Evolutionary conservation across 2,797 vertebrate genomes (phyloP), one percentile per base, ranked within the genome.

Genomic region (Cossypha caffra): DNA sequence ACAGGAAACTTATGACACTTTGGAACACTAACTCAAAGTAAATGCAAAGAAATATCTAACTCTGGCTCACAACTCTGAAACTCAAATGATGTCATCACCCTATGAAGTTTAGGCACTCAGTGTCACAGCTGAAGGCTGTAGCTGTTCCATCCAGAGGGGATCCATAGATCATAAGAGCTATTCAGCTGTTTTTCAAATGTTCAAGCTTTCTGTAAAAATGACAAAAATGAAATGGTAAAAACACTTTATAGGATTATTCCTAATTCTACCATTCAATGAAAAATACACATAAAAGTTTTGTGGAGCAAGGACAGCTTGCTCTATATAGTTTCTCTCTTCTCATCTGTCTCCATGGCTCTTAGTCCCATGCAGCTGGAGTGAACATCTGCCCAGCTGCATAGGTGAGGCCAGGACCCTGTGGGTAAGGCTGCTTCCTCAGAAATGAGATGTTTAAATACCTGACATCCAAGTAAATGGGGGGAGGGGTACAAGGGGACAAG

Each of bases 401-500:
- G 54, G 20, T 20, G 64, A 59, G 25, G 5, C 14, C 64, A 55
- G 12, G 13, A 62, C 24, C 10, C n/a, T 50, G 16, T 64, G 28
- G 29, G 8, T 25, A 55, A 74, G 11, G 8, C 37, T 59, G 9
- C 25, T 80, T 86, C 42, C 29, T 64, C 66, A 93, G 52, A 84
- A 93, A 74, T 33, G 0, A 73, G 17, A 17, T 3, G 1, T 43
- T 57, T 45, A 75, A 90, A 78, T 55, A 16, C 15, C 12, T 35
- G 9, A 59, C 21, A n/a, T 66, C 10, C 77, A 73, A 79, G 23
- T 5, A 90, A 19, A n/a, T 10, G 17, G 7, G 7, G 12, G 12
- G 26, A 43, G 11, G 7, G 14, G 11, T 11, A 7, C 1, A 4
- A 20, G 6, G 5, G 18, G 11, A 2, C 1, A 12, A 14, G 2